Percentiles rank a stretch among this genome's conserved stretches.
These are phyloP conservation scores for Lepidonotus clava DNA, from an alignment of 2,888 invertebrate genomes.

Conservation along the genomic window DNA sequence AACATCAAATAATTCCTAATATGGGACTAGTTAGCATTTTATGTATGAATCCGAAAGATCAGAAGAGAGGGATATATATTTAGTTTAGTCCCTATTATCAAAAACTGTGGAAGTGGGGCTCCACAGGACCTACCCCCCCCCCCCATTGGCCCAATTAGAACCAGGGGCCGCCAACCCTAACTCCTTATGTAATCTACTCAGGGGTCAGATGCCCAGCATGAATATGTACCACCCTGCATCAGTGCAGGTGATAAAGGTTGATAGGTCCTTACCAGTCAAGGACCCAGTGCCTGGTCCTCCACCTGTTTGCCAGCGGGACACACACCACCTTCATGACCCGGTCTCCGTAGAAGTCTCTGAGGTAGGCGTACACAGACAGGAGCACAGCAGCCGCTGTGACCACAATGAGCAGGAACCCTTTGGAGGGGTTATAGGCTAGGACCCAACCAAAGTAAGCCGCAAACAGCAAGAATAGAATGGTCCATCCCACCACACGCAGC, in stretches of 20 bases:
- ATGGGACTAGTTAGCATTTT: too few species aligned
- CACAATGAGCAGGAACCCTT: not conserved
- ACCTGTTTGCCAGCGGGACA: not conserved
- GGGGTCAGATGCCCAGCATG: too few species aligned
- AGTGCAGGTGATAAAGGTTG: not conserved
- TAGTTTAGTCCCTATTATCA: too few species aligned
- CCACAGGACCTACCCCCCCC: too few species aligned
- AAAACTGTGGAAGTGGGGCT: too few species aligned
- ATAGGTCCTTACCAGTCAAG: not conserved
- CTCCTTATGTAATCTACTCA: too few species aligned
- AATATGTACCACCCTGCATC: too few species aligned
- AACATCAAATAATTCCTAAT: too few species aligned
- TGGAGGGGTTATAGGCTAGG: not conserved
- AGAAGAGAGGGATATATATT: too few species aligned
- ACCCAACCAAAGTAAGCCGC: slow-evolving; percentile 6
- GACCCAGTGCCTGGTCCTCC: not conserved
- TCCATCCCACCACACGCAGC: not conserved
- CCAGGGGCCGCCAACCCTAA: too few species aligned
- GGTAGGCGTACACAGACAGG: not conserved
- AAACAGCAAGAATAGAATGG: not conserved
- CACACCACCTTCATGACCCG: not conserved
- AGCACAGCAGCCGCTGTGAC: not conserved
- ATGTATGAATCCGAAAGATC: too few species aligned
- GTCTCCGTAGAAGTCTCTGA: slow-evolving; percentile 5
- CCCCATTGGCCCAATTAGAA: too few species aligned